phyloP scores from a whole-genome alignment of 2,797 vertebrate species.

The Lacerta viridis region DNA sequence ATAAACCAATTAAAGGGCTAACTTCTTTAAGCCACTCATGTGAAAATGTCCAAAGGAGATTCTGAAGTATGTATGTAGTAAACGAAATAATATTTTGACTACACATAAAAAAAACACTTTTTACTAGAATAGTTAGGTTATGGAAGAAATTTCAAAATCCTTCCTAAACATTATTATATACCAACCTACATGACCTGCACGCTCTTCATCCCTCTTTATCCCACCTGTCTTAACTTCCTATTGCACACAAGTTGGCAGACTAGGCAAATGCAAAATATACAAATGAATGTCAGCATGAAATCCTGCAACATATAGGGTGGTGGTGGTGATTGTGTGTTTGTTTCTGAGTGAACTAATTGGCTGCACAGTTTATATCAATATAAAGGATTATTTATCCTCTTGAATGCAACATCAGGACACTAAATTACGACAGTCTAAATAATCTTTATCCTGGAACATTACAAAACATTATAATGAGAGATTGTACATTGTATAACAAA shows the following conservation, averaged over 20 bases:
- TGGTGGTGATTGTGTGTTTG: too few species aligned
- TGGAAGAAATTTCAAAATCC: neutral
- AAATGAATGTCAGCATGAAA: neutral
- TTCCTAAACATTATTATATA: neutral
- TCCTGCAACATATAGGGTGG: too few species aligned
- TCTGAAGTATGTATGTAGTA: neutral
- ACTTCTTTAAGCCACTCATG: neutral
- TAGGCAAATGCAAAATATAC: neutral
- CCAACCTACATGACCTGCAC: too few species aligned
- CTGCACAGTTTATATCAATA: neutral
- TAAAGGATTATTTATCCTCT: neutral
- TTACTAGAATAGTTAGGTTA: neutral
- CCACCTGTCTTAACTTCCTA: neutral
- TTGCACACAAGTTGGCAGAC: neutral
- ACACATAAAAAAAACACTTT: neutral
- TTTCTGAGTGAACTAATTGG: neutral
- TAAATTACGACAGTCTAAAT: too few species aligned
- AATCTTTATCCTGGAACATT: neutral
- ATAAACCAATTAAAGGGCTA: neutral
- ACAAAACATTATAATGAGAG: neutral
- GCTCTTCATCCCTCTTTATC: too few species aligned
- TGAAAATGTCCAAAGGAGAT: constrained; percentile 9
- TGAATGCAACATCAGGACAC: neutral
- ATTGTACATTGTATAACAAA: neutral
- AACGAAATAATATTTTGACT: constrained; percentile 1